Evolutionary conservation across 2,113 vertebrate genomes (phyloP), one percentile per base, ranked within the genome.

Genomic region (Anhinga anhinga): DNA sequence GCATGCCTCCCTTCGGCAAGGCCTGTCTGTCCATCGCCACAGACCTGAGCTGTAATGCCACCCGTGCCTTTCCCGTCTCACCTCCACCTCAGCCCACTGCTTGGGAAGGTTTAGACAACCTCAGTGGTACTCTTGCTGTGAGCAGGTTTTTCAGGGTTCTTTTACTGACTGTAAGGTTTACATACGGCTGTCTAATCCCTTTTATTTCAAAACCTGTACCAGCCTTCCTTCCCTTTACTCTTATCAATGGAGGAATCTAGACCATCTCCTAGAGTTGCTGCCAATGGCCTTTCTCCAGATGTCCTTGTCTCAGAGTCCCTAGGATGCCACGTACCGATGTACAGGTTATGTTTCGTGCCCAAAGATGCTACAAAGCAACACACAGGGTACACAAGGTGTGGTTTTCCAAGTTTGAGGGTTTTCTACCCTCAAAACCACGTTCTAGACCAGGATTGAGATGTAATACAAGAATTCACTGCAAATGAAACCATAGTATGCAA

Each of bases 271-370:
- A 21, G 30, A 69, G 32, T 18, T 45, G 26, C 55, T 63, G 66
- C 56, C 29, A 47, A 12, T 47, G 23, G 38, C 38, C 12, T 29
- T 62, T 71, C 66, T 80, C 18, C 66, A 65, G 29, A 42, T 42
- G 25, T 49, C 77, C 20, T 40, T 71, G 65, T 45, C 34, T 29
- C n/a, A 49, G n/a, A 65, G 22, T 55, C 40, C 49, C n/a, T 26
- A n/a, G 15, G 67, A 30, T n/a, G 52, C 20, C 34, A 26, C 61
- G 29, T 14, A 23, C 12, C 13, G 3, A 1, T 7, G 26, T 19
- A 17, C 18, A 50, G 15, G 26, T 18, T 66, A 8, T 2, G 0
- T 13, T 34, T 45, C 1, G 2, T 8, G 23, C 13, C 15, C 61
- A n/a, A 44, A 65, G 50, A 27, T 69, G 44, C 36, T 36, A 2